These are phyloP conservation scores for Cheilosia urbana DNA, from an alignment of 2,888 invertebrate genomes.

Conservation along the genomic window DNA sequence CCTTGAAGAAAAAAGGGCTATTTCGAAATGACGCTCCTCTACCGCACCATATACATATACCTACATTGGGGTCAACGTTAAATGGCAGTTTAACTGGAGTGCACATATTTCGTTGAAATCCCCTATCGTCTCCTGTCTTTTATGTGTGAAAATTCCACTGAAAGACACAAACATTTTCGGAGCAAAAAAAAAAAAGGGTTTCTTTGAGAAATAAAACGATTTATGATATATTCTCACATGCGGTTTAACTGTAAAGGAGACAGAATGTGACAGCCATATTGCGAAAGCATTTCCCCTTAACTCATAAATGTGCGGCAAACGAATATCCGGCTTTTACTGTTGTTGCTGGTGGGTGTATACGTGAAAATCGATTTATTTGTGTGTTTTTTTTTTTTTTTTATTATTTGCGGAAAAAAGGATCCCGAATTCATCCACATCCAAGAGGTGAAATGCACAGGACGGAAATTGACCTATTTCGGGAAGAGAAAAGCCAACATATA, in stretches of 20 bases:
- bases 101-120: conserved; percentile 64
- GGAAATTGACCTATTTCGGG: conserved; percentile 65
- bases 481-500: conserved; percentile 18
- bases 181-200: conserved; percentile 50
- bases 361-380: conserved; percentile 42
- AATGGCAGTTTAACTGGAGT: conserved; percentile 72
- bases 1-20: conserved; percentile 1
- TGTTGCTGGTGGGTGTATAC: conserved; percentile 26
- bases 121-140: conserved; percentile 59
- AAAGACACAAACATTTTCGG: neutral
- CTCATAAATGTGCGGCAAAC: conserved; percentile 58
- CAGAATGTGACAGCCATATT: conserved; percentile 74
- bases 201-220: conserved; percentile 71
- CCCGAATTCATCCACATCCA: conserved; percentile 24
- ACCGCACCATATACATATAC: conserved; percentile 22
- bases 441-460: conserved; percentile 26
- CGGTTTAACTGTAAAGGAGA: conserved; percentile 60
- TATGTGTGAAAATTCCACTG: conserved; percentile 55
- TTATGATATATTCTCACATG: conserved; percentile 71
- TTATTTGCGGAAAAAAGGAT: conserved; percentile 25
- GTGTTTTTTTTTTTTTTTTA: neutral
- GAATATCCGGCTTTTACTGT: conserved; percentile 33
- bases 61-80: conserved; percentile 68
- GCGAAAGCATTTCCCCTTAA: conserved; percentile 56
- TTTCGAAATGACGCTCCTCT: conserved; percentile 11